Evolutionary conservation across 2,797 vertebrate genomes (phyloP).

Genomic region (Galagoides demidoff): DNA sequence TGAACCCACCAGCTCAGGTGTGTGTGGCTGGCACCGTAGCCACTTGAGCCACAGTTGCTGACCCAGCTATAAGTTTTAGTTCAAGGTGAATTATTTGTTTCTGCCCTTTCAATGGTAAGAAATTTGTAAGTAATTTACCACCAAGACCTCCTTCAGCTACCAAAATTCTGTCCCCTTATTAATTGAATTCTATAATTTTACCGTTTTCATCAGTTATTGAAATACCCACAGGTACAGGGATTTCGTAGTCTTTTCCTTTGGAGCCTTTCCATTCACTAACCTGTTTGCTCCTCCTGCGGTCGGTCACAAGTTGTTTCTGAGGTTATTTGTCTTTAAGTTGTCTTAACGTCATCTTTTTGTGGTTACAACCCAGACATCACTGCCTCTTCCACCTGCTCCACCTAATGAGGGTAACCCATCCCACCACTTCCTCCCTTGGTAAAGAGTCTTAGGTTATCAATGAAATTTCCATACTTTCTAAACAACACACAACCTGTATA

Average conservation of each 20-base stretch:
- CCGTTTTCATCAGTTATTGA: no score
- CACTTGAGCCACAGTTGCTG: no score
- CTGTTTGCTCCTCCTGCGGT: slow-evolving; percentile 90
- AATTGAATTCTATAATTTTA: slow-evolving; percentile 90
- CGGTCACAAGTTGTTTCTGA: slow-evolving; percentile 92
- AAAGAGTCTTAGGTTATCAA: slow-evolving; percentile 94
- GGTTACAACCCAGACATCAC: slow-evolving; percentile 94
- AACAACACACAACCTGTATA: slow-evolving; percentile 84
- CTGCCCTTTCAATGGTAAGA: slow-evolving; percentile 93
- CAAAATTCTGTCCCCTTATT: slow-evolving; percentile 90
- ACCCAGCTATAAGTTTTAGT: slow-evolving; percentile 95
- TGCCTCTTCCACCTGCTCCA: slow-evolving; percentile 95
- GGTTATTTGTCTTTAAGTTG: slow-evolving; percentile 91
- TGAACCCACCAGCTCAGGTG: no score
- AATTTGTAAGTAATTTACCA: slow-evolving; percentile 90
- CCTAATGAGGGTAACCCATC: slow-evolving; percentile 96
- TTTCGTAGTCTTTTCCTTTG: no score
- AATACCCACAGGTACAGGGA: no score
- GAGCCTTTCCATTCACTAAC: no score
- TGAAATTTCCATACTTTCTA: slow-evolving; percentile 95
- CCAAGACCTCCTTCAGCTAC: slow-evolving; percentile 94
- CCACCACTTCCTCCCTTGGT: slow-evolving; percentile 94
- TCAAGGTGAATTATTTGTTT: slow-evolving; percentile 91
- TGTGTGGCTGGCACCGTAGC: no score
- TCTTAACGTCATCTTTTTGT: slow-evolving; percentile 90